Conservation (phyloP, 2,113 vertebrate species). For the Raphicerus campestris region DNA sequence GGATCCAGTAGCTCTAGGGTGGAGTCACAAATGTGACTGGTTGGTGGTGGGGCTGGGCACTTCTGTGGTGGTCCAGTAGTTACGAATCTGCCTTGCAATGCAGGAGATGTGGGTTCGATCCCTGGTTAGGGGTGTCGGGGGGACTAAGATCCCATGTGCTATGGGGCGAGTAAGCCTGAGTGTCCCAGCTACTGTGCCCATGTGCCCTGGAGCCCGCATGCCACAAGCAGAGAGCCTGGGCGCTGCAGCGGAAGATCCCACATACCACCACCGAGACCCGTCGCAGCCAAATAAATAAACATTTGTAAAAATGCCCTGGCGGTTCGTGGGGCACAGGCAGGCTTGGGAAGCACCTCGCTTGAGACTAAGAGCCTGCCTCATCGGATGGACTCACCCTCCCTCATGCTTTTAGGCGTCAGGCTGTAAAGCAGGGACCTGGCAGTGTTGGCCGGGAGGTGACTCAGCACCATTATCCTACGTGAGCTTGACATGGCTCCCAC, state of each 20-base stretch:
- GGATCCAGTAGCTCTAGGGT: not conserved
- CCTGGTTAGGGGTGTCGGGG: not conserved
- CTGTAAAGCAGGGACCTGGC: not conserved
- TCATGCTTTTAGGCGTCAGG: not conserved
- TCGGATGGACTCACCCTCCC: not conserved
- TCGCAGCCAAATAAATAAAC: not conserved
- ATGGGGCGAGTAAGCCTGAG: not conserved
- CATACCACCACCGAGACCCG: not conserved
- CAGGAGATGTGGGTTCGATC: not conserved
- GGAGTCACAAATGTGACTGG: not conserved
- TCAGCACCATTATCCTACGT: fast-evolving
- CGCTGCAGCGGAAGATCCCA: not conserved
- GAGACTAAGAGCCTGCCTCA: fast-evolving
- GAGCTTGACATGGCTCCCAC: fast-evolving
- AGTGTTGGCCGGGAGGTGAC: not conserved
- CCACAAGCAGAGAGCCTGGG: not conserved
- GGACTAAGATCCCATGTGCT: not conserved
- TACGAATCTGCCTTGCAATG: not conserved
- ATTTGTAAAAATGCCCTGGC: fast-evolving
- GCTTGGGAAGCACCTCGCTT: not conserved
- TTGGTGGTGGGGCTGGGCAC: not conserved
- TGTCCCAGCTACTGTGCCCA: too few relatives aligned
- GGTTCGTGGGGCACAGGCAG: not conserved
- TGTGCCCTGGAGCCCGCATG: not conserved
- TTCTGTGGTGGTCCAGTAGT: not conserved